phyloP scores from a whole-genome alignment of 2,888 invertebrate genomes.

The Napeogenes inachia region DNA sequence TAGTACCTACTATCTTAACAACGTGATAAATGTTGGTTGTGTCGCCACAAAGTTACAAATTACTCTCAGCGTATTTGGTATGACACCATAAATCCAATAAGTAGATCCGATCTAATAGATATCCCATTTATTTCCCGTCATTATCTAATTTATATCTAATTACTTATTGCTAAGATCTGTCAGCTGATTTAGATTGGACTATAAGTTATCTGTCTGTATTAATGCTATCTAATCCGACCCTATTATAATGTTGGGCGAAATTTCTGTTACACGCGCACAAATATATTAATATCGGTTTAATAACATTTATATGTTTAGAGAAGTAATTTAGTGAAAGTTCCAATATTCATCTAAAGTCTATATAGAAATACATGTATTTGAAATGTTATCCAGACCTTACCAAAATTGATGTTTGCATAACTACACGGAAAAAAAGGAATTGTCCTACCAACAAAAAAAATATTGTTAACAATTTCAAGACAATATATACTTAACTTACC shows the following conservation, averaged over 20 bases:
- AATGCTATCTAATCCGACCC: neutral
- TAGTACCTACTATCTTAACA: neutral
- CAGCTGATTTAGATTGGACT: neutral
- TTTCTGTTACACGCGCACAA: too few relatives aligned
- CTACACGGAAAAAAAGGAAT: too few relatives aligned
- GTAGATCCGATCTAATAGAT: slow-evolving; percentile 24
- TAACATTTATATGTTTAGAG: neutral
- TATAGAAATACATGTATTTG: too few relatives aligned
- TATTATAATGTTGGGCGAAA: too few relatives aligned
- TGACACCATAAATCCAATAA: slow-evolving; percentile 15
- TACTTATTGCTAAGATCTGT: slow-evolving; percentile 19
- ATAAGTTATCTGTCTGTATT: slow-evolving; percentile 1
- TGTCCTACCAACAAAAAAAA: too few relatives aligned
- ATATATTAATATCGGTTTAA: neutral
- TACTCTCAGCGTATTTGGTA: neutral
- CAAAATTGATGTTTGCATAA: too few relatives aligned
- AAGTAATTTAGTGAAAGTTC: too few relatives aligned
- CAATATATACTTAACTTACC: too few relatives aligned
- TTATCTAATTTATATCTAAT: neutral
- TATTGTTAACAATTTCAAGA: too few relatives aligned
- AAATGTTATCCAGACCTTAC: too few relatives aligned
- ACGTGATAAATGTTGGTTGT: neutral
- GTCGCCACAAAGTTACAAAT: slow-evolving; percentile 5
- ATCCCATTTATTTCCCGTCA: slow-evolving; percentile 11
- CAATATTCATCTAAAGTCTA: too few relatives aligned